phyloP scores from a whole-genome alignment of 2,888 invertebrate genomes.

The Pelosia muscerda region DNA sequence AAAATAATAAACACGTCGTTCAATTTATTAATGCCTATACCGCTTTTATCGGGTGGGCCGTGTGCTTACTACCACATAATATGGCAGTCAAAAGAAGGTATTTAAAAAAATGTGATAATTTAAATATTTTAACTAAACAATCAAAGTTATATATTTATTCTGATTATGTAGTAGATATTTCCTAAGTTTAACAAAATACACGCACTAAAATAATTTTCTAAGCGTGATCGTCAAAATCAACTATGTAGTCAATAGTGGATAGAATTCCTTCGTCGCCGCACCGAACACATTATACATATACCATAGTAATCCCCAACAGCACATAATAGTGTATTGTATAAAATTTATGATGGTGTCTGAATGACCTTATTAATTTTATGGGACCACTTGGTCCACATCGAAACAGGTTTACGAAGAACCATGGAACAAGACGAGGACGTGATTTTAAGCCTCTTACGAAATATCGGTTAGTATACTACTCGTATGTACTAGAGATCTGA shows the following conservation, averaged over 20 bases:
- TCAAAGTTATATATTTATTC: background rate
- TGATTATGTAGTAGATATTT: too few relatives aligned
- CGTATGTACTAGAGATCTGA: slow-evolving; percentile 28
- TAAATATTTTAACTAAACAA: too few relatives aligned
- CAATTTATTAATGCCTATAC: too few relatives aligned
- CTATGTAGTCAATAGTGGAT: slow-evolving; percentile 16
- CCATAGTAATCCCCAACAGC: slow-evolving; percentile 54
- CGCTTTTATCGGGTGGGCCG: too few relatives aligned
- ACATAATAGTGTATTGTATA: slow-evolving; percentile 63
- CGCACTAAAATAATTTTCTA: background rate
- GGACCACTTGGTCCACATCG: slow-evolving; percentile 71
- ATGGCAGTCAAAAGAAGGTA: too few relatives aligned
- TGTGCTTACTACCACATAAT: too few relatives aligned
- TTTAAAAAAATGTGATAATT: too few relatives aligned
- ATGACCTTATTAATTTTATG: slow-evolving; percentile 83
- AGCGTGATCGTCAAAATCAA: slow-evolving; percentile 21
- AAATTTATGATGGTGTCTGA: slow-evolving; percentile 68
- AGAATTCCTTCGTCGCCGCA: slow-evolving; percentile 35
- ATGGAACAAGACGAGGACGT: slow-evolving; percentile 40
- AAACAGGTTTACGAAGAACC: slow-evolving; percentile 70
- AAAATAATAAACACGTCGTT: too few relatives aligned
- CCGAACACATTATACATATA: slow-evolving; percentile 38
- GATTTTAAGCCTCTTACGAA: slow-evolving; percentile 49
- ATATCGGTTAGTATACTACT: slow-evolving; percentile 58
- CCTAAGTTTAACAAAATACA: too few relatives aligned